Percentiles rank a stretch among this genome's conserved stretches.
Evolutionary conservation across 2,888 invertebrate species (phyloP).

Genomic region (Mythimna pallens): DNA sequence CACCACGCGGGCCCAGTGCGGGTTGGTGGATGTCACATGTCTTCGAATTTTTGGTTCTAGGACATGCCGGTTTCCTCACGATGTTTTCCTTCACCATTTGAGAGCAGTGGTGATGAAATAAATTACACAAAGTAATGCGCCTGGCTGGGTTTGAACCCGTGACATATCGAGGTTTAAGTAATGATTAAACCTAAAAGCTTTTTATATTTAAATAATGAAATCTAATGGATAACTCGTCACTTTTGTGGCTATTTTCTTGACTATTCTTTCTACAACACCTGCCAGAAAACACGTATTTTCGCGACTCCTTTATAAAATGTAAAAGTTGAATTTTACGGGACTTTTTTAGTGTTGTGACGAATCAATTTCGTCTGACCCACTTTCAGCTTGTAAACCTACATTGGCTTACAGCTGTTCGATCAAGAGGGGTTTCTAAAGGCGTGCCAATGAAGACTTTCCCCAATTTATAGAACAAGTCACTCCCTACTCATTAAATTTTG

Average conservation of each 20-base stretch:
- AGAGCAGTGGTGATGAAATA: too few species aligned
- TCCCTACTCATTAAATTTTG: conserved; percentile 36
- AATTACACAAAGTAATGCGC: too few species aligned
- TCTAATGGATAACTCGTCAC: too few species aligned
- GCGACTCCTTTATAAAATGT: background rate
- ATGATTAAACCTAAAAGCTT: too few species aligned
- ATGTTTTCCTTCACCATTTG: too few species aligned
- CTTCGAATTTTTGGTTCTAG: too few species aligned
- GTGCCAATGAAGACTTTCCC: conserved; percentile 39
- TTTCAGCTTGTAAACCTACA: background rate
- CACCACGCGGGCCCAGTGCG: too few species aligned
- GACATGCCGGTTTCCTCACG: too few species aligned
- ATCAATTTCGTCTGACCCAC: conserved; percentile 36
- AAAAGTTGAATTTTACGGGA: conserved; percentile 29
- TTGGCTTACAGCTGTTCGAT: conserved; percentile 8
- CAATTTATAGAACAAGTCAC: conserved; percentile 35
- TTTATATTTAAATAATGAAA: background rate
- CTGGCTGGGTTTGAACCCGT: too few species aligned
- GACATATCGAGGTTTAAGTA: too few species aligned
- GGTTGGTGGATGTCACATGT: too few species aligned
- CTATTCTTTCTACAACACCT: background rate
- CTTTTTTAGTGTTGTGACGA: conserved; percentile 10
- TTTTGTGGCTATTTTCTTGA: background rate
- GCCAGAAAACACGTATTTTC: conserved; percentile 14
- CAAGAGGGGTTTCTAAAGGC: conserved; percentile 28